Conservation (phyloP, 2,888 invertebrate species). For the Gortyna flavago region DNA sequence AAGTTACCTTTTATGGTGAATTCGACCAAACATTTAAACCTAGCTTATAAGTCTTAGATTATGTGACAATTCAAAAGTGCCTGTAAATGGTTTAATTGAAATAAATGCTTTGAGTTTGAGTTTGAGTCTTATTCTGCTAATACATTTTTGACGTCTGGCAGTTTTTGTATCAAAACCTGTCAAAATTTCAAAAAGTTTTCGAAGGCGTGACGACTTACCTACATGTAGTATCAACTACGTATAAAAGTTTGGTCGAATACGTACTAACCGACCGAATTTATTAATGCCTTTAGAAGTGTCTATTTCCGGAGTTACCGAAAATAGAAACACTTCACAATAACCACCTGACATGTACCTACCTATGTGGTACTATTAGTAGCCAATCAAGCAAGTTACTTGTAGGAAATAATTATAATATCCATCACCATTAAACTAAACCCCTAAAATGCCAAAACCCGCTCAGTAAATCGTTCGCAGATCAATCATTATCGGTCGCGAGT, state of each 20-base stretch:
- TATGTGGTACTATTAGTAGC: background rate
- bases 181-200: background rate
- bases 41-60: too few relatives aligned
- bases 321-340: background rate
- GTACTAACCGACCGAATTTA: background rate
- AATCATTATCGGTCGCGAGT: constrained; percentile 12
- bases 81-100: too few relatives aligned
- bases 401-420: background rate
- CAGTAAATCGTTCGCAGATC: constrained; percentile 22
- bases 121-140: too few relatives aligned
- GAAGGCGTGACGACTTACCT: background rate
- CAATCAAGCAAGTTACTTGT: background rate
- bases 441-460: background rate
- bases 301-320: background rate
- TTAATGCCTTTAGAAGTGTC: background rate
- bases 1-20: background rate
- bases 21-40: background rate
- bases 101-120: too few relatives aligned
- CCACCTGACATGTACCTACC: background rate
- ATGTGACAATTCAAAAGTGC: too few relatives aligned
- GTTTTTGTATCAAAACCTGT: background rate
- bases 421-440: too few relatives aligned
- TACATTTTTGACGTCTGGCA: too few relatives aligned
- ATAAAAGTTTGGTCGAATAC: background rate
- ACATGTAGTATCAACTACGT: too few relatives aligned